A percentile compares a stretch with the other conserved stretches of the same genome.
Conservation (phyloP, 2,888 invertebrate genomes). For the Melitaea athalia region DNA sequence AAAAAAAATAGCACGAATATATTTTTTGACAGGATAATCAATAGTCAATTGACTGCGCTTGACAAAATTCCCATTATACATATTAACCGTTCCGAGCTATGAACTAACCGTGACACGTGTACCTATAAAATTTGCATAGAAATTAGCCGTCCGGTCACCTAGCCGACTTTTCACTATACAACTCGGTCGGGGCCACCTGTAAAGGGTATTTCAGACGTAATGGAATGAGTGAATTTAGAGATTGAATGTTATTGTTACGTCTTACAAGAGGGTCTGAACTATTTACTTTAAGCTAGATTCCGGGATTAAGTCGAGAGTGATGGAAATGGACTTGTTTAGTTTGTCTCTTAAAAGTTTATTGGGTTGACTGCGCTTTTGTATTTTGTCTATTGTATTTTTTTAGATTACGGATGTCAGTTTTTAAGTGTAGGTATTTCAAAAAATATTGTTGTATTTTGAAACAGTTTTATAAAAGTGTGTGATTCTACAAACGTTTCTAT, state of each 20-base stretch:
- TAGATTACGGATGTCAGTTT: too few species aligned
- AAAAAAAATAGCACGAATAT: too few species aligned
- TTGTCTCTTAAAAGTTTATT: background rate
- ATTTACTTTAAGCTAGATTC: slow-evolving; percentile 9
- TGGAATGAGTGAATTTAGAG: slow-evolving; percentile 15
- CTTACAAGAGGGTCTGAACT: slow-evolving; percentile 10
- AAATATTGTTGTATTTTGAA: too few species aligned
- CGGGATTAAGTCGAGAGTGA: background rate
- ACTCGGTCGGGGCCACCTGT: slow-evolving; percentile 48
- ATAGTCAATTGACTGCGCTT: background rate
- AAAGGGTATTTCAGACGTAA: slow-evolving; percentile 32
- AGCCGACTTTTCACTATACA: slow-evolving; percentile 74
- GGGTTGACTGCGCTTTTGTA: background rate
- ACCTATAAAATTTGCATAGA: slow-evolving; percentile 69
- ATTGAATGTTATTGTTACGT: slow-evolving; percentile 23
- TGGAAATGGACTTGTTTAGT: background rate
- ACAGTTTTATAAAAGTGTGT: too few species aligned
- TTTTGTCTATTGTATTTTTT: background rate
- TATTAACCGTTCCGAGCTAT: slow-evolving; percentile 1
- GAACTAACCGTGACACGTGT: slow-evolving; percentile 32
- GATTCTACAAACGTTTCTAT: too few species aligned
- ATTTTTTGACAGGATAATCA: background rate
- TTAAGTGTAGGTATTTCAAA: too few species aligned
- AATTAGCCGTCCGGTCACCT: slow-evolving; percentile 66
- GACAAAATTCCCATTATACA: background rate